These are phyloP conservation scores for Tapirus indicus DNA, from an alignment of 2,797 vertebrate species.

Conservation along the genomic window DNA sequence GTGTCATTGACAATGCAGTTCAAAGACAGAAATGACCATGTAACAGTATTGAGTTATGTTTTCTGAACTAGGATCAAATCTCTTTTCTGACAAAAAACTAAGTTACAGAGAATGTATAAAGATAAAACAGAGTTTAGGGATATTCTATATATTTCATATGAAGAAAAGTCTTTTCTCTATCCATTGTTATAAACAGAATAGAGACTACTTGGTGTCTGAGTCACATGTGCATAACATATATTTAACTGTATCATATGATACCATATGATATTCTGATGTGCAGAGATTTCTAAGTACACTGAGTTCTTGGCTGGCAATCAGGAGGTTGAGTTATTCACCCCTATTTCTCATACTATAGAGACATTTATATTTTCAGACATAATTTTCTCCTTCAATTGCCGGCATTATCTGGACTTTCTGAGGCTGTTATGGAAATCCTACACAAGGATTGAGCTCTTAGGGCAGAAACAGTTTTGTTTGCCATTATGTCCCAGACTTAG, in stretches of 20 bases:
- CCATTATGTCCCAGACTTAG: not conserved
- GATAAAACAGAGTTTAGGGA: not conserved
- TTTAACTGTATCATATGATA: not conserved
- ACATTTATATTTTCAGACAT: conserved; percentile 39
- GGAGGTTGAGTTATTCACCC: not conserved
- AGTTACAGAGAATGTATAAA: conserved; percentile 8
- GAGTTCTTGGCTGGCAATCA: not conserved
- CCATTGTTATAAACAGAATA: not conserved
- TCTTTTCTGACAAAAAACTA: conserved; percentile 17
- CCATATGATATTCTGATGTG: not conserved
- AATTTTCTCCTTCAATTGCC: conserved; percentile 15
- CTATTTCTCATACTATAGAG: not conserved
- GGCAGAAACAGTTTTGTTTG: not conserved
- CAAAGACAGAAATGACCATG: not conserved
- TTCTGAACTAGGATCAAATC: conserved; percentile 17
- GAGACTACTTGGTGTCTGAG: not conserved
- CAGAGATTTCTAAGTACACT: conserved; percentile 16
- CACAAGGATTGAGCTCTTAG: not conserved
- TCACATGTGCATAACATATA: not conserved
- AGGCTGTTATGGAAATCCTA: not conserved
- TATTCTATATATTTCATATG: not conserved
- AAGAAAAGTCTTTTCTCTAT: not conserved
- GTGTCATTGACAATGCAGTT: not conserved
- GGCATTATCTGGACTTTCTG: not conserved
- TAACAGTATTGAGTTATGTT: not conserved